Percentiles rank a stretch among this genome's conserved stretches.
Conservation (phyloP, 2,888 invertebrate genomes). For the Neria commutata region DNA sequence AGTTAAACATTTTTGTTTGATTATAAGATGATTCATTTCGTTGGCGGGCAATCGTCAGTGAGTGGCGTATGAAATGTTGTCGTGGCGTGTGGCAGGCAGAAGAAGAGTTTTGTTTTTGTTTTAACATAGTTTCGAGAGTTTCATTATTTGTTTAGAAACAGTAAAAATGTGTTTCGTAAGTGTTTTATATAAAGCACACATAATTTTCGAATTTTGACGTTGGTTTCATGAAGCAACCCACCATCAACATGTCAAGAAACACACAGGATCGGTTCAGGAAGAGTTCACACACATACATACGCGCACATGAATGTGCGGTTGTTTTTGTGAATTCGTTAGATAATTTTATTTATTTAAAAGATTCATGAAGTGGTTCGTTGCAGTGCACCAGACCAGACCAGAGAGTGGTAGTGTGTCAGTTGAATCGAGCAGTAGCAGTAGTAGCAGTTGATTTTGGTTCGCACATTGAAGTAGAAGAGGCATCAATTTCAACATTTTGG, state of each 20-base stretch:
- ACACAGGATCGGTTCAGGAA: constrained; percentile 15
- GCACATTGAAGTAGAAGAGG: no score
- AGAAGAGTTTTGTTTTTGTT: constrained; percentile 15
- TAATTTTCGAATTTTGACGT: not conserved
- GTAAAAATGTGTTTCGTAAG: constrained; percentile 13
- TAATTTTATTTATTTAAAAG: not conserved
- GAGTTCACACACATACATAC: not conserved
- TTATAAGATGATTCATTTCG: constrained; percentile 30
- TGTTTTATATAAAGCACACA: constrained; percentile 1
- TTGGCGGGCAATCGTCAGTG: constrained; percentile 28
- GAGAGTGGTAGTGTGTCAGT: no score
- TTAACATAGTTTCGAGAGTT: constrained; percentile 1
- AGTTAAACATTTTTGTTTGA: constrained; percentile 21
- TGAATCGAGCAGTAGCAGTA: no score
- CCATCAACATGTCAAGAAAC: not conserved
- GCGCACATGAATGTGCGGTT: no score
- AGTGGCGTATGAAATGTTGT: constrained; percentile 3
- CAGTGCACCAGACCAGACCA: no score
- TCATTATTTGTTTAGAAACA: constrained; percentile 5
- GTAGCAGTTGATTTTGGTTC: no score
- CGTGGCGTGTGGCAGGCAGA: constrained; percentile 4
- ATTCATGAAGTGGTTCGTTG: constrained; percentile 11
- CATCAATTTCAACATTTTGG: no score
- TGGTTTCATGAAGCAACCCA: constrained; percentile 2
- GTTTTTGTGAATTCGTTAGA: not conserved